Evolutionary conservation across 2,888 invertebrate genomes (phyloP), one percentile per base, ranked within the genome.

Genomic region (Hyppa rectilinea): DNA sequence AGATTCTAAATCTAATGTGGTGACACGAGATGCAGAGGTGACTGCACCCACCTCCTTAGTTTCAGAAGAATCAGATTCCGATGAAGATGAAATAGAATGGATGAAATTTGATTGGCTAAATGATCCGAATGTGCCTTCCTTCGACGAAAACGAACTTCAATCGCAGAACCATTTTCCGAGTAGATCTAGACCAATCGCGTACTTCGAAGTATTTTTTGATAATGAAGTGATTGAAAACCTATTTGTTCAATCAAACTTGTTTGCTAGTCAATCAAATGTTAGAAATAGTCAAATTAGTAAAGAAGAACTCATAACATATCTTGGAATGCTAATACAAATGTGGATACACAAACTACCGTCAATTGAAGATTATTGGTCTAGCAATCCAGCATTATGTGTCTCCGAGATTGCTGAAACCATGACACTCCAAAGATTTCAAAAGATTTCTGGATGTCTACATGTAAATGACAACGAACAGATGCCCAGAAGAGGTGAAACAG

Each of bases 391-490:
- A 67, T 63, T 62, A 68, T 60, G 60, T 61, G 71, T 66, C 45
- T 40, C 52, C n/a, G 71, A 75, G 61, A 75, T 71, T 52, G 65
- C 71, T 61, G 71, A 76, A 34, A 69, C 58, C 31, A 76, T 68
- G 61, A 71, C 75, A 52, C 50, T 71, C 53, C 49, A 76, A 62
- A 69, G 66, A 66, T 76, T 76, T 45, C 65, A 75, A 59, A 62
- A 66, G 40, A 66, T 60, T 61, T 38, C 66, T 47, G 64, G 66
- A 59, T 66, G 31, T 55, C 65, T 75, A 59, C 69, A 74, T 56
- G 17, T 74, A 61, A 74, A 70, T 58, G 66, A 72, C 58, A 76
- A 76, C 62, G 47, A 43, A 60, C 56, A 34, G 58, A 68, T 68
- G 61, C 68, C 75, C 20, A 53, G 64, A 55, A 43, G 66, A 43